Evolutionary conservation across 2,888 invertebrate species (phyloP), one percentile per base, ranked within the genome.

Genomic region (Pherbina coryleti): DNA sequence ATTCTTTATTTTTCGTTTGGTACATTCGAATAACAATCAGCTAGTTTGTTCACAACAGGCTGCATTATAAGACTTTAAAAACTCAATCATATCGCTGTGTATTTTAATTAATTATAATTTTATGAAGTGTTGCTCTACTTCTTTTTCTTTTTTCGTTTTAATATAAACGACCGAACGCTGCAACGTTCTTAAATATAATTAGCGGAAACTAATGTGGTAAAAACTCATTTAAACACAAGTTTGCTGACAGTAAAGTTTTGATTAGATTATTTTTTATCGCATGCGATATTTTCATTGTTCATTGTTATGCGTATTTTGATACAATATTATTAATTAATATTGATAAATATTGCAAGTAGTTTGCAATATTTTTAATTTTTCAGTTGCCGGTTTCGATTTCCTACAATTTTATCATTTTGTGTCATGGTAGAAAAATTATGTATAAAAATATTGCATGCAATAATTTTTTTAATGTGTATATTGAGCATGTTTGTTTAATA

Each of bases 231-330:
- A 25, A 70, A n/a, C 5, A 37, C 28, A 70, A 19, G n/a, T 70
- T 70, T 70, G 31, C 70, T 70, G 70, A 70, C 70, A 70, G n/a
- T 53, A 53, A 25, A 70, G 8, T 31, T 69, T 49, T 9, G n/a
- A 31, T 37, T 57, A 11, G 57, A 5, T 19, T 34, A 19, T 37
- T 8, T 11, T 34, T 31, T 31, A 34, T 72, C 34, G 22, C 72
- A 72, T 44, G 57, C 37, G 60, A 72, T 19, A 22, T 72, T 60
- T 31, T 37, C 8, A 37, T 37, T 37, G 37, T 37, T 37, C 8
- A 7, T 1, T 37, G 5, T 37, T 4, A 37, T 1, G 1, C 37
- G 37, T 7, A n/a, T n/a, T n/a, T n/a, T n/a, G n/a, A n/a, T n/a
- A n/a, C n/a, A n/a, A n/a, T n/a, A n/a, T n/a, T n/a, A n/a, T n/a